Evolutionary conservation across 2,888 invertebrate genomes (phyloP), one percentile per base, ranked within the genome.

Genomic region (Troides oblongomaculatus): DNA sequence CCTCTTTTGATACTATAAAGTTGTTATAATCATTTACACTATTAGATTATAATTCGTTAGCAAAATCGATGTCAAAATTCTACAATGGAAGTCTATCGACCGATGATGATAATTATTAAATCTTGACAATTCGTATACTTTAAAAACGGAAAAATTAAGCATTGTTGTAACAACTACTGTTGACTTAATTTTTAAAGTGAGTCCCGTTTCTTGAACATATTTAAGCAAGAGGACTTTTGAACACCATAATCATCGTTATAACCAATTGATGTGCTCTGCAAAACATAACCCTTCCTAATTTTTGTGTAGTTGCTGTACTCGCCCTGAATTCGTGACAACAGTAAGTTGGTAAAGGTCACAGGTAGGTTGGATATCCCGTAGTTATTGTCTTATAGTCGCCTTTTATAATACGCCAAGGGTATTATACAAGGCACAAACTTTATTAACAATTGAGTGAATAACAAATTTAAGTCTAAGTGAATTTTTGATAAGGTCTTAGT

Each of bases 401-500:
- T 39, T 39, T 39, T 10, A 39, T 39, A 39, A 39, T 10, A 10
- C 39, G 7, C 39, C 1, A 39, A 39, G 39, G 50, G 50, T 50
- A 5, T 2, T 50, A 18, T 2, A 50, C 18, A 50, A 14, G 10
- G 12, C 2, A 46, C 10, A 10, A 17, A 50, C 14, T 5, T 50
- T 50, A 50, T 5, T 50, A 50, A 50, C 14, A 57, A 21, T 57
- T 8, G 21, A 57, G 21, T 21, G 21, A 57, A 57, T n/a, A 21
- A 57, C 57, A 57, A 57, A 57, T 57, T 57, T 21, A 57, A 57
- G 21, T 57, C 7, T 53, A 61, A 25, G 0, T 56, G 7, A 56
- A 67, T 62, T 56, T 12, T 30, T n/a, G 39, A 56, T 61, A 56
- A 64, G 60, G 23, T 53, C 18, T 56, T 57, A 23, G 62, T 62